A percentile compares a stretch with the other conserved stretches of the same genome.
phyloP scores from a whole-genome alignment of 2,797 vertebrate species.

The Fundulus diaphanus region DNA sequence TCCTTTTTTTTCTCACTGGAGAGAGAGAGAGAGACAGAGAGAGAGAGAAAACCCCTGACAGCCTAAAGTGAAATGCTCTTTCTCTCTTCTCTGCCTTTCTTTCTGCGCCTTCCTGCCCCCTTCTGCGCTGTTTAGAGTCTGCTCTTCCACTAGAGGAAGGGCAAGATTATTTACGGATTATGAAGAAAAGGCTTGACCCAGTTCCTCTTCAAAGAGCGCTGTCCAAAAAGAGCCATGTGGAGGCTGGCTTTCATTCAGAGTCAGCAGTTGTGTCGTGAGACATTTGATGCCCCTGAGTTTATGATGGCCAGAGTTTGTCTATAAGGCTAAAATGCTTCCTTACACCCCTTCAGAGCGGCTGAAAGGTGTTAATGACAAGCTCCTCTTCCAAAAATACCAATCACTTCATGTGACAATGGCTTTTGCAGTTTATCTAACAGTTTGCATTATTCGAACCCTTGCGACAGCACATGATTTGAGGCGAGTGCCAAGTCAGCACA shows the following conservation, averaged over 20 bases:
- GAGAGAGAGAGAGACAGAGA: neutral
- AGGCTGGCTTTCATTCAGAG: slow-evolving; percentile 51
- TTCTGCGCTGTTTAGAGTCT: slow-evolving; percentile 55
- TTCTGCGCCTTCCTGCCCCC: slow-evolving; percentile 10
- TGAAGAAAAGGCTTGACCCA: slow-evolving; percentile 78
- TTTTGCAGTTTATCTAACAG: slow-evolving; percentile 47
- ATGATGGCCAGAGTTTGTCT: slow-evolving; percentile 66
- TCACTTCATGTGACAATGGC: neutral
- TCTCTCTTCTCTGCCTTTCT: slow-evolving; percentile 25
- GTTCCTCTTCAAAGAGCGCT: slow-evolving; percentile 75
- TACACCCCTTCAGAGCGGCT: slow-evolving; percentile 44
- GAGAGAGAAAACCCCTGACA: slow-evolving; percentile 25
- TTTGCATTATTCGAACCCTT: slow-evolving; percentile 47
- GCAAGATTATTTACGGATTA: slow-evolving; percentile 77
- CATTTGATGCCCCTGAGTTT: slow-evolving; percentile 63
- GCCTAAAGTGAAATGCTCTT: slow-evolving; percentile 40
- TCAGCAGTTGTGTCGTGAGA: slow-evolving; percentile 63
- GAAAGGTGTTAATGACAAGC: slow-evolving; percentile 28
- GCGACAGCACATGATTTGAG: slow-evolving; percentile 55
- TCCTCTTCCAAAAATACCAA: slow-evolving; percentile 13
- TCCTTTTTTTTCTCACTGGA: slow-evolving; percentile 4
- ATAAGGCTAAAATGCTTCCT: slow-evolving; percentile 51
- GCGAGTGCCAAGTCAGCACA: slow-evolving; percentile 67
- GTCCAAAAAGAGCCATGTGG: slow-evolving; percentile 45
- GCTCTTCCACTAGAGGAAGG: slow-evolving; percentile 60